Percentiles rank a stretch among this genome's conserved stretches.
Evolutionary conservation across 2,113 vertebrate species (phyloP).

Genomic region (Potamarius usumacintae): DNA sequence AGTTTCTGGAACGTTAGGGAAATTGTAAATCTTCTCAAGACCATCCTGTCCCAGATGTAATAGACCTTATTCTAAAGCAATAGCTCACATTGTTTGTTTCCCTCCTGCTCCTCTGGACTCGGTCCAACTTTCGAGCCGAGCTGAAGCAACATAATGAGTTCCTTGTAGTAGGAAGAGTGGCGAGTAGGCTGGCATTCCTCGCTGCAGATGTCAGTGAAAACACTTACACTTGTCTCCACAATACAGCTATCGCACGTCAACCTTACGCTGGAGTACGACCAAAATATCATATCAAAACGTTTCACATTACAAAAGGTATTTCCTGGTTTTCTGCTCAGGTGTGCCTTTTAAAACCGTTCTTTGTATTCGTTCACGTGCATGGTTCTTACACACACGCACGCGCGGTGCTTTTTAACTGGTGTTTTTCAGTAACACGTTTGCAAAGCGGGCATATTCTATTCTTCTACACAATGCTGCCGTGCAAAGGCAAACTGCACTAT

Average conservation of each 20-base stretch:
- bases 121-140: constrained; percentile 53
- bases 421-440: too few relatives aligned
- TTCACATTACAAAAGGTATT: too few relatives aligned
- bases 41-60: not conserved
- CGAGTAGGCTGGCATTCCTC: constrained; percentile 60
- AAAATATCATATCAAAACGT: not conserved
- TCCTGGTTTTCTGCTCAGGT: too few relatives aligned
- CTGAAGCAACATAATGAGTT: constrained; percentile 57
- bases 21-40: not conserved
- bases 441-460: too few relatives aligned
- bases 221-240: constrained; percentile 32
- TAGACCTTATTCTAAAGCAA: not conserved
- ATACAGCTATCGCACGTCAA: constrained; percentile 42
- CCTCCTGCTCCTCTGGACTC: constrained; percentile 52
- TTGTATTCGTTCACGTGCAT: too few relatives aligned
- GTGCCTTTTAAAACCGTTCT: too few relatives aligned
- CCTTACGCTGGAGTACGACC: not conserved
- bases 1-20: not conserved
- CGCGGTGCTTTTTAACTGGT: too few relatives aligned
- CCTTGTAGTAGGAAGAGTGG: constrained; percentile 57
- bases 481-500: too few relatives aligned
- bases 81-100: constrained; percentile 57
- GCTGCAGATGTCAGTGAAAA: constrained; percentile 54
- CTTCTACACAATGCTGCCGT: too few relatives aligned
- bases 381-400: too few relatives aligned